Evolutionary conservation across 1,140 invertebrate genomes (phyloP).

Genomic region (Euwallacea similis): DNA sequence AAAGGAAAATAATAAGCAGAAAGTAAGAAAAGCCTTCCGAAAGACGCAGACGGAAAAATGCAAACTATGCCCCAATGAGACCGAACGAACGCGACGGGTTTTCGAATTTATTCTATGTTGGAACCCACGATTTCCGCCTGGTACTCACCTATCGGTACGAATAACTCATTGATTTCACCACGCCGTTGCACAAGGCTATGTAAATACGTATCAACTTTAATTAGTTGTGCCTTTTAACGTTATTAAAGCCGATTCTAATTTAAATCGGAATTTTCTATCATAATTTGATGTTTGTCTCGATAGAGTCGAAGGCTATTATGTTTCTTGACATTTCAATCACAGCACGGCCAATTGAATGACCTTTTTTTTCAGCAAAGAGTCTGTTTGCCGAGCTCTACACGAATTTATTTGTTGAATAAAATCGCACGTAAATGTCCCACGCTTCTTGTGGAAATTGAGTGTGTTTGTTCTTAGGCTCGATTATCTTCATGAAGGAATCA

Average conservation of each 20-base stretch:
- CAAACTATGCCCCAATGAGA: neutral
- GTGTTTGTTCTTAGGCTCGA: too few species aligned
- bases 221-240: neutral
- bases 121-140: conserved; percentile 17
- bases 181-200: neutral
- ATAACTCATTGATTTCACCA: conserved; percentile 3
- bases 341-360: too few species aligned
- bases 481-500: too few species aligned
- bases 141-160: conserved; percentile 11
- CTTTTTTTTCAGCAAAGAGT: too few species aligned
- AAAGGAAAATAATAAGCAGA: neutral
- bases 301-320: too few species aligned
- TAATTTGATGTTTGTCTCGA: too few species aligned
- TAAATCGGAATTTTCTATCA: too few species aligned
- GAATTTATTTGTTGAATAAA: too few species aligned
- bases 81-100: conserved; percentile 3
- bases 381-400: too few species aligned
- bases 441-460: too few species aligned
- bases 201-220: conserved; percentile 2
- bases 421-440: too few species aligned
- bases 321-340: too few species aligned
- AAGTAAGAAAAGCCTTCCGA: neutral
- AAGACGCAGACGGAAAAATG: neutral
- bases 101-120: conserved; percentile 11
- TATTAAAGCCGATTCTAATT: neutral